phyloP scores from a whole-genome alignment of 2,888 invertebrate species.

The Colostygia pectinataria region DNA sequence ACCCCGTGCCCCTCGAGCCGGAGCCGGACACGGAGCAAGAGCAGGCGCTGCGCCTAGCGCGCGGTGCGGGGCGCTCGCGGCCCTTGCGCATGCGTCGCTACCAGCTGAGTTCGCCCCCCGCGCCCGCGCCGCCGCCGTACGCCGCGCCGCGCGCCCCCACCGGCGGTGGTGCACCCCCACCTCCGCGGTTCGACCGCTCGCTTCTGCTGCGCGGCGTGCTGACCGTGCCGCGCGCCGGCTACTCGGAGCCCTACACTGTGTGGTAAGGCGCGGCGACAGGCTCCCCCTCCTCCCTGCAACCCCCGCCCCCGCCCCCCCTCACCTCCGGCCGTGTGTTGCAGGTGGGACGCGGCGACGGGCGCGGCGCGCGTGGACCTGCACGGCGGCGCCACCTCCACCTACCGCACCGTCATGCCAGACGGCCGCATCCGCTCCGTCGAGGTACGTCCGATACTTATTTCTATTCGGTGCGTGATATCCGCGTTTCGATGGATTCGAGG shows the following conservation, averaged over 20 bases:
- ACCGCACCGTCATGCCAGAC: slow-evolving; percentile 46
- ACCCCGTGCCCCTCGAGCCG: neutral
- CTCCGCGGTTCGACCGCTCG: slow-evolving; percentile 52
- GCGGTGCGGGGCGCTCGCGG: slow-evolving; percentile 9
- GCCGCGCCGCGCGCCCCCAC: neutral
- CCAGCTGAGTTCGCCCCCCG: slow-evolving; percentile 10
- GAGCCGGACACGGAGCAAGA: slow-evolving; percentile 3
- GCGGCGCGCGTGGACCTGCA: slow-evolving; percentile 59
- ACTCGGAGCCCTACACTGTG: slow-evolving; percentile 58
- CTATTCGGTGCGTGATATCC: no score
- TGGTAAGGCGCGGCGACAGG: slow-evolving; percentile 54
- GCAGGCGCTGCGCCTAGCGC: slow-evolving; percentile 34
- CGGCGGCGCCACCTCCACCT: slow-evolving; percentile 56
- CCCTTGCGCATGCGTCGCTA: slow-evolving; percentile 24
- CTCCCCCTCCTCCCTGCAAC: neutral
- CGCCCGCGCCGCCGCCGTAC: slow-evolving; percentile 8
- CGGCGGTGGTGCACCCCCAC: slow-evolving; percentile 34
- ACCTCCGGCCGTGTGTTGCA: slow-evolving; percentile 29
- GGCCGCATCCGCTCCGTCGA: slow-evolving; percentile 50
- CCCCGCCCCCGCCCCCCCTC: neutral
- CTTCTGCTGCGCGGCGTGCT: slow-evolving; percentile 52
- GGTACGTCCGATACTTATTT: slow-evolving; percentile 46
- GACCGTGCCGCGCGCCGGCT: slow-evolving; percentile 58
- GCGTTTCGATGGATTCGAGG: no score
- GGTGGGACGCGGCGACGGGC: slow-evolving; percentile 64